These are phyloP conservation scores for Cygnus olor DNA, from an alignment of 2,797 vertebrate species.

Conservation along the genomic window DNA sequence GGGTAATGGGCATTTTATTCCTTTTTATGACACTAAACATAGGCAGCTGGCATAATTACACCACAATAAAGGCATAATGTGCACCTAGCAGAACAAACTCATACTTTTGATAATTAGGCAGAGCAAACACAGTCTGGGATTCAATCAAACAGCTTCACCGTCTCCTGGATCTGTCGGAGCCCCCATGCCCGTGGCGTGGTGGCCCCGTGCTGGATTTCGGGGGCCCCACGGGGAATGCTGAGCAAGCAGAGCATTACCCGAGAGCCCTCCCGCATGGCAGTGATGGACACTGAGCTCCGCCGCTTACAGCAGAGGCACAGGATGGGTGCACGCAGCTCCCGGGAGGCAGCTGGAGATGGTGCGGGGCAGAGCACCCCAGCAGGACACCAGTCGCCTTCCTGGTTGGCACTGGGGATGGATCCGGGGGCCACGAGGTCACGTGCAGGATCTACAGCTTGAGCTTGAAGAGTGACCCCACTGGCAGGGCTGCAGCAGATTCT, in stretches of 20 bases:
- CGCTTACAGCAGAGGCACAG: not conserved
- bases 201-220: not conserved
- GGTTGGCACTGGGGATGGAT: fast-evolving
- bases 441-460: not conserved
- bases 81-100: constrained; percentile 87
- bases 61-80: constrained; percentile 86
- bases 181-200: not conserved
- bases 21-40: constrained; percentile 88
- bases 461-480: not conserved
- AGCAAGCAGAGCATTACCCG: not conserved
- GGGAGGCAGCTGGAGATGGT: not conserved
- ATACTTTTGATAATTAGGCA: constrained; percentile 86
- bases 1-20: constrained; percentile 88
- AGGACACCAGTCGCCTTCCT: not conserved
- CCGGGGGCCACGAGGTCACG: fast-evolving
- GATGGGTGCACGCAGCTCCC: not conserved
- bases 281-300: not conserved
- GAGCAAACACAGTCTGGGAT: constrained; percentile 83
- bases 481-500: not conserved
- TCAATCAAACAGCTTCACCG: constrained; percentile 55
- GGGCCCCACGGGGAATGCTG: not conserved
- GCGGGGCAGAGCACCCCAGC: fast-evolving
- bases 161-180: constrained; percentile 68
- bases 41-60: constrained; percentile 87
- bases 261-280: not conserved